Evolutionary conservation across 2,797 vertebrate genomes (phyloP), one percentile per base, ranked within the genome.

Genomic region (Cygnus olor): DNA sequence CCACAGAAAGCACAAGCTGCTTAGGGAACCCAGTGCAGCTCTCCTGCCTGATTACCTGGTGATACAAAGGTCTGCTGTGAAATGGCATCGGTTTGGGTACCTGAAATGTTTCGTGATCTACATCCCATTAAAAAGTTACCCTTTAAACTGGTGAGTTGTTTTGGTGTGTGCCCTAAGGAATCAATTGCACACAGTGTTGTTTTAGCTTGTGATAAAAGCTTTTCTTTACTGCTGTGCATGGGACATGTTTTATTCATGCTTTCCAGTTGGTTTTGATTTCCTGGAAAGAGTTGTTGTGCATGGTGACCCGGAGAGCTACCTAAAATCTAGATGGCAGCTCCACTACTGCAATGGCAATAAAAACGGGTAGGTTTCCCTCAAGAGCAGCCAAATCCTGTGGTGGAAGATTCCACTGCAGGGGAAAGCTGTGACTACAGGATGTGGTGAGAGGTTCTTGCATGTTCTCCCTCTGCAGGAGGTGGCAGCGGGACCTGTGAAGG

Each of bases 171-270:
- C 57, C 54, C 88, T 78, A 51, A 86, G 15, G 30, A 64, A 34
- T 60, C 66, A 65, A 0, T 79, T 8, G 17, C 3, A n/a, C 49
- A 45, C 2, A 2, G 11, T 54, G n/a, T 68, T 78, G 53, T 71
- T 88, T 38, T 54, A 76, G 34, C 34, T 90, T 42, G 49, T 85
- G 86, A 63, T 81, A 72, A 93, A 69, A 45, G 14, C 13, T 81
- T 66, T 90, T 51, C 44, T 90, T 89, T 73, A 68, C 42, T 91
- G 66, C 88, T 49, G 27, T 66, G 64, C 12, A 16, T 0, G 0
- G 27, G 15, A 1, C 40, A 83, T 87, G 64, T 82, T 96, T 94
- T 89, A 94, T 93, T 96, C 86, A 82, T 82, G 47, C 61, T 93
- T 94, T 93, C 84, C 68, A 40, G 40, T 3, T 9, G 14, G 0